Percentiles rank a stretch among this genome's conserved stretches.
These are phyloP conservation scores for Arctia plantaginis DNA, from an alignment of 2,888 invertebrate species.

Conservation along the genomic window DNA sequence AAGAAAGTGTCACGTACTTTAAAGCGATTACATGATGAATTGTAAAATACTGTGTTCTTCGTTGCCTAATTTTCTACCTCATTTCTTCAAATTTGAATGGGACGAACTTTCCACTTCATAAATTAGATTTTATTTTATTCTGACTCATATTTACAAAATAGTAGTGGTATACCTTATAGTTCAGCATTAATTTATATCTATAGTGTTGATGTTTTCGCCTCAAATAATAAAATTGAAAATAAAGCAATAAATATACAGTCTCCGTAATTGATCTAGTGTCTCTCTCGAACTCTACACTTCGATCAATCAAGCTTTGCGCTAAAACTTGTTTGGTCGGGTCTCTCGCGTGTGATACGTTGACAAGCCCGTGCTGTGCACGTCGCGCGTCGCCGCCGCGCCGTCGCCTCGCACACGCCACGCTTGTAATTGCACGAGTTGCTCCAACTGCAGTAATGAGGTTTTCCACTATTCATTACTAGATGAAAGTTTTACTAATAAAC, in stretches of 20 bases:
- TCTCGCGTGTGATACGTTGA: background rate
- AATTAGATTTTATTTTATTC: too few relatives aligned
- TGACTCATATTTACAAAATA: too few relatives aligned
- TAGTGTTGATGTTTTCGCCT: background rate
- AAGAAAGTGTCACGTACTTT: too few relatives aligned
- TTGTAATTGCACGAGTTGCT: background rate
- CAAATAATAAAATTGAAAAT: background rate
- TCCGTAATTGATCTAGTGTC: background rate
- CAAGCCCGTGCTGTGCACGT: background rate
- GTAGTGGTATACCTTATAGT: background rate
- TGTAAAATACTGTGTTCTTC: too few relatives aligned
- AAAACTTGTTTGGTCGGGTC: background rate
- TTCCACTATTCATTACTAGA: background rate
- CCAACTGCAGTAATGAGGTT: background rate
- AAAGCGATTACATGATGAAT: too few relatives aligned
- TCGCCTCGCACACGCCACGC: background rate
- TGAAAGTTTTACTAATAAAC: background rate
- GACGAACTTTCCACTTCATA: too few relatives aligned
- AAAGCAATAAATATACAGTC: too few relatives aligned
- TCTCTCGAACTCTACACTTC: background rate
- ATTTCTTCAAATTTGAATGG: too few relatives aligned
- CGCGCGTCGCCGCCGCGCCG: background rate
- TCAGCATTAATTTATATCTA: background rate
- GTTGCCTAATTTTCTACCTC: too few relatives aligned
- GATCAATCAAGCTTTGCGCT: conserved; percentile 7